Conservation (phyloP, 1,140 invertebrate genomes). For the Paramacrobiotus metropolitanus region DNA sequence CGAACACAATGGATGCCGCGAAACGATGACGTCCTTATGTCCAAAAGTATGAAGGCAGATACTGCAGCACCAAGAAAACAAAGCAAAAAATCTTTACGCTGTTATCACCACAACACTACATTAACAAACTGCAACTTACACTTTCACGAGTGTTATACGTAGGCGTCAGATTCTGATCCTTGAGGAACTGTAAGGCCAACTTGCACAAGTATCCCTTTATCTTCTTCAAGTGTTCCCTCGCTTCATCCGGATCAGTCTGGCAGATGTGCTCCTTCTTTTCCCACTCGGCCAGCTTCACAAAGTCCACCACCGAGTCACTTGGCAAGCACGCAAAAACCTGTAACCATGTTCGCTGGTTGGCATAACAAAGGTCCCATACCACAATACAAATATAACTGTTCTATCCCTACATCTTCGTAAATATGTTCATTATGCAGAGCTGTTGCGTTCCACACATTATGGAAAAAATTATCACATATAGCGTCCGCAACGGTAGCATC, state of each 20-base stretch:
- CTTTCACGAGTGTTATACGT: slow-evolving; percentile 45
- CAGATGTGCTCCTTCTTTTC: slow-evolving; percentile 12
- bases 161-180: slow-evolving; percentile 53
- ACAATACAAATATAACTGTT: no score
- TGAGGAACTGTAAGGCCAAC: slow-evolving; percentile 59
- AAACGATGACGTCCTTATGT: no score
- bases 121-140: neutral
- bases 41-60: neutral
- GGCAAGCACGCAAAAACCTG: slow-evolving; percentile 24
- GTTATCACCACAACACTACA: neutral
- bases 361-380: no score
- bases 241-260: slow-evolving; percentile 16
- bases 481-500: slow-evolving; percentile 17
- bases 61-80: neutral
- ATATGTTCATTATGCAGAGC: slow-evolving; percentile 18
- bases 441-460: slow-evolving; percentile 17
- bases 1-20: no score
- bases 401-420: slow-evolving; percentile 18
- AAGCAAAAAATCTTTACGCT: neutral
- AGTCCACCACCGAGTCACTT: slow-evolving; percentile 16
- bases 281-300: slow-evolving; percentile 16
- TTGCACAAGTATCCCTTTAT: slow-evolving; percentile 56
- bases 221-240: slow-evolving; percentile 15
- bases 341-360: no score
- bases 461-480: slow-evolving; percentile 16